A percentile compares a stretch with the other conserved stretches of the same genome.
These are phyloP conservation scores for Tangara arthus DNA, from an alignment of 2,797 vertebrate genomes.

Conservation along the genomic window DNA sequence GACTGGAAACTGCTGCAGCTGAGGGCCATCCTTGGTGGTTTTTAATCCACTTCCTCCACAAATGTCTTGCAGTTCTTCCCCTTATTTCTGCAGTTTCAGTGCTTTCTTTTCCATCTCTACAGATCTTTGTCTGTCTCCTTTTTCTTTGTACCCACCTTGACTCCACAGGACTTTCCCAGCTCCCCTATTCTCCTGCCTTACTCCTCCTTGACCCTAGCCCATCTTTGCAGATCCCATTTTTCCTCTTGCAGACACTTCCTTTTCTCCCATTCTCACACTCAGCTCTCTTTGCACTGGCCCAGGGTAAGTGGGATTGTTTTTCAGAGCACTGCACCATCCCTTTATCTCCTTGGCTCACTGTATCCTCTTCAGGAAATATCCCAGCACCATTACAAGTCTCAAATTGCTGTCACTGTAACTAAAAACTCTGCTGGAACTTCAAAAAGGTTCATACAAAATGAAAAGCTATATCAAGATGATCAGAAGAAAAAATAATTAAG, in stretches of 20 bases:
- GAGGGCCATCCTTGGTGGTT: neutral
- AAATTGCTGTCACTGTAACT: neutral
- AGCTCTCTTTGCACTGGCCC: neutral
- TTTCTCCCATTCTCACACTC: accelerated
- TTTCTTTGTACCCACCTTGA: neutral
- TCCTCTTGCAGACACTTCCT: neutral
- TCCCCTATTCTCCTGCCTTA: neutral
- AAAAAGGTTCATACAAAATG: neutral
- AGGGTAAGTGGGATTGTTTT: neutral
- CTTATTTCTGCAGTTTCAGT: conserved; percentile 20
- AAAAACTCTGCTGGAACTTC: neutral
- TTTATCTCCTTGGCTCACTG: neutral
- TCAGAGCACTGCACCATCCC: neutral
- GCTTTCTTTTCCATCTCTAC: neutral
- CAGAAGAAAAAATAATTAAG: neutral
- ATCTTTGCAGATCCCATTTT: neutral
- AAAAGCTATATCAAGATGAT: neutral
- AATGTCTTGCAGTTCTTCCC: neutral
- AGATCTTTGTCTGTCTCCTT: neutral
- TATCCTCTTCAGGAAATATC: neutral
- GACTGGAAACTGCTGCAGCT: neutral
- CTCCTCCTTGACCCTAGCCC: neutral
- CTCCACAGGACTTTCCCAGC: neutral
- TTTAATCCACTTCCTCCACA: conserved; percentile 5
- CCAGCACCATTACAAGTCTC: neutral